phyloP scores from a whole-genome alignment of 2,113 vertebrate genomes.

The Mionectes macconnelli region DNA sequence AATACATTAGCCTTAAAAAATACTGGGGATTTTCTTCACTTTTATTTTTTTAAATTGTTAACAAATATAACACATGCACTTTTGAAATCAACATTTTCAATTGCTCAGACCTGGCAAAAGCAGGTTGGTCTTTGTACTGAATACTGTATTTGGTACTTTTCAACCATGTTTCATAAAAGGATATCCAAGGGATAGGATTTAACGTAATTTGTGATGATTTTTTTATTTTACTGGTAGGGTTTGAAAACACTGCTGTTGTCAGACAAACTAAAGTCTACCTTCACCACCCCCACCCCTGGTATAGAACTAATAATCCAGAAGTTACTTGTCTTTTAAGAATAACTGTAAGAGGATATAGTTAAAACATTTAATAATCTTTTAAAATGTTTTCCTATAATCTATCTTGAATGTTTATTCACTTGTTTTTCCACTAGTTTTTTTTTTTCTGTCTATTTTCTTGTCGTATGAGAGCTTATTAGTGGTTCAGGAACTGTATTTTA shows the following conservation, averaged over 20 bases:
- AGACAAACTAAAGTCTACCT: neutral
- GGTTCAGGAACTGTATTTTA: neutral
- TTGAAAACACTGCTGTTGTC: neutral
- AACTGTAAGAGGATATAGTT: neutral
- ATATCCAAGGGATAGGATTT: neutral
- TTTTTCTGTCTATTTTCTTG: neutral
- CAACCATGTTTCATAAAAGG: neutral
- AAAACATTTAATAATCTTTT: neutral
- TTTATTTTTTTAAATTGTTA: neutral
- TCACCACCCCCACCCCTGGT: accelerated
- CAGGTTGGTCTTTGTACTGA: neutral
- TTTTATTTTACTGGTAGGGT: neutral
- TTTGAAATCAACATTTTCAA: neutral
- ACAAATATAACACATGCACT: neutral
- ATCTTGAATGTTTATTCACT: neutral
- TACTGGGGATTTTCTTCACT: neutral
- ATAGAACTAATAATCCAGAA: neutral
- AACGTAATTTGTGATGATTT: neutral
- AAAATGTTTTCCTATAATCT: neutral
- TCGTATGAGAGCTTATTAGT: neutral
- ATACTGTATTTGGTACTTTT: neutral
- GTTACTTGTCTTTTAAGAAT: neutral
- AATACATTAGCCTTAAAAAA: neutral
- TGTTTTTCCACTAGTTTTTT: neutral
- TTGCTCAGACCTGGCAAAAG: neutral